Evolutionary conservation across 2,113 vertebrate genomes (phyloP).

Genomic region (Natator depressus): DNA sequence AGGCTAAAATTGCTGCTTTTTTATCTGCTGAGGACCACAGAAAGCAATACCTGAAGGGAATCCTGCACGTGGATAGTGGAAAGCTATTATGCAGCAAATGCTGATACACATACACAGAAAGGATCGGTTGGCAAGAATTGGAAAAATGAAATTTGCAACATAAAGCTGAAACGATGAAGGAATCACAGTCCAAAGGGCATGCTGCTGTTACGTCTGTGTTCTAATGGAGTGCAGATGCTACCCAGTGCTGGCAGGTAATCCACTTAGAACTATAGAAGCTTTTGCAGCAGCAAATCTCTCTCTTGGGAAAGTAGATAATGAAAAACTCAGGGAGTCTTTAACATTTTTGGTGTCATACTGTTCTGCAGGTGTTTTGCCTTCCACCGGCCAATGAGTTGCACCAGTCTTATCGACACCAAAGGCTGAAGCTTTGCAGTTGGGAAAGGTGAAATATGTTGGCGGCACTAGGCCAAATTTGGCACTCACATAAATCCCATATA

Average conservation of each 20-base stretch:
- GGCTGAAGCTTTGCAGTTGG: slow-evolving; percentile 37
- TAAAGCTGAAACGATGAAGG: neutral
- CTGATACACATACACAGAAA: neutral
- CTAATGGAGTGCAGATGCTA: slow-evolving; percentile 42
- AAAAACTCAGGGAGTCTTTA: slow-evolving; percentile 13
- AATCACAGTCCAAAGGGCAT: slow-evolving; percentile 41
- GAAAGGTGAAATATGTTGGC: neutral
- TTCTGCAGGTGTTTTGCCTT: neutral
- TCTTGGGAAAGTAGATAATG: neutral
- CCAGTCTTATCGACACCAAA: neutral
- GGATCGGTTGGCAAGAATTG: slow-evolving; percentile 10
- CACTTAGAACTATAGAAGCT: neutral
- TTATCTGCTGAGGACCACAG: slow-evolving; percentile 25
- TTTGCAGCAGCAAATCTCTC: slow-evolving; percentile 41
- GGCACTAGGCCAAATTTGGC: neutral
- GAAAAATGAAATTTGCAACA: neutral
- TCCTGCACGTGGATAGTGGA: neutral
- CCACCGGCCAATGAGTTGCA: neutral
- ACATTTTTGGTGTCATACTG: neutral
- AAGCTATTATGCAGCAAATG: neutral
- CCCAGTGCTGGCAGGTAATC: slow-evolving; percentile 58
- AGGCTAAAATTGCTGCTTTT: slow-evolving; percentile 37
- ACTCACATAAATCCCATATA: neutral
- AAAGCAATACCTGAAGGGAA: slow-evolving; percentile 8
- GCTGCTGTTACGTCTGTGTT: neutral